Evolutionary conservation across 2,113 vertebrate genomes (phyloP), one percentile per base, ranked within the genome.

Genomic region (Entomyzon cyanotis): DNA sequence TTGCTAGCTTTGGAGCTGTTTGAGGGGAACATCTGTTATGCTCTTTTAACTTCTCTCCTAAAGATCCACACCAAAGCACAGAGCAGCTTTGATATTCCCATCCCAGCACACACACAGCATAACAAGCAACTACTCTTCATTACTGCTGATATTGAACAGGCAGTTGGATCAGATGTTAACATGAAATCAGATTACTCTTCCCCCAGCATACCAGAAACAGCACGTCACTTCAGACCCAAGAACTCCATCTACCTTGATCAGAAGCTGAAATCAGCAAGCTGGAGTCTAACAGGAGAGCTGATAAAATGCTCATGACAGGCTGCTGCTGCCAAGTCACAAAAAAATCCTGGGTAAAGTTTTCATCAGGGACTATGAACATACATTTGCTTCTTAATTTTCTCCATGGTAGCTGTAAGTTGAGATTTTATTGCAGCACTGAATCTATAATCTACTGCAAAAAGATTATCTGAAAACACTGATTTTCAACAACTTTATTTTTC

Each of bases 101-200:
- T 1, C 20, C 9, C 6, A 0, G 1, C n/a, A 19, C 16, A 3
- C 35, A 31, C 10, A 17, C 0, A 59, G 31, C 53, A 28, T 21
- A 70, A 56, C 4, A 13, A 63, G 25, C 11, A 83, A 25, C 67
- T 56, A 7, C 47, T 63, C 20, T 13, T 58, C 25, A 3, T 65
- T 49, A 20, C 41, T 49, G 19, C 31, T n/a, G 35, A 44, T n/a
- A 41, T 0, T 10, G 27, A 83, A n/a, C 12, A 69, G 39, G 39
- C 4, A 0, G 8, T 7, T 80, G 23, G 59, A 69, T 86, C 23
- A 70, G 50, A 77, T 37, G 46, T 58, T 65, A 62, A 74, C 16
- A 30, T 2, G 8, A 65, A 74, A 80, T n/a, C n/a, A n/a, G 12
- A 37, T 47, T 11, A 50, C 22, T 39, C 33, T 44, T 3, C 1